Evolutionary conservation across 2,113 vertebrate species (phyloP).

Genomic region (Bucco capensis): DNA sequence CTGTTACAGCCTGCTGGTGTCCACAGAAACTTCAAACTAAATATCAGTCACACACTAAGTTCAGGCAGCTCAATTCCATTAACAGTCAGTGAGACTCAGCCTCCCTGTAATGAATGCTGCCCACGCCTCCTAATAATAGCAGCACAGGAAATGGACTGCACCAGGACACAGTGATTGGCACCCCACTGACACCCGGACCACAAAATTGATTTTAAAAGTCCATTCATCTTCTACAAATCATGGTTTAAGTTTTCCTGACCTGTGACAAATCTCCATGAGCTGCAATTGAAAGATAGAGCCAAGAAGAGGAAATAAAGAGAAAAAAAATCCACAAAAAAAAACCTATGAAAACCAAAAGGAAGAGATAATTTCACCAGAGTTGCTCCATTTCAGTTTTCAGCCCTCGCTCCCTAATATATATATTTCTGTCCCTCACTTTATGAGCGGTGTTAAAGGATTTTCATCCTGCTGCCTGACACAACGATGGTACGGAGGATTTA

Average conservation of each 20-base stretch:
- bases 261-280: not conserved
- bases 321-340: not conserved
- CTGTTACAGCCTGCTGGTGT: not conserved
- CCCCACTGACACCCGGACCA: not conserved
- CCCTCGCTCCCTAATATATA: not conserved
- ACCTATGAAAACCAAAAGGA: not conserved
- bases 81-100: not conserved
- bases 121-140: not conserved
- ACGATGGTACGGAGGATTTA: not conserved
- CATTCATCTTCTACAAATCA: slow-evolving; percentile 33
- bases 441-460: not conserved
- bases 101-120: slow-evolving; percentile 16
- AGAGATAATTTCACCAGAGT: not conserved
- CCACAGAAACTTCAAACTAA: slow-evolving; percentile 43
- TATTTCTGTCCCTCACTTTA: not conserved
- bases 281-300: not conserved
- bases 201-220: slow-evolving; percentile 32
- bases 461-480: accelerated
- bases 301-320: not conserved
- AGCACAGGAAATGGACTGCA: not conserved
- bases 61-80: slow-evolving; percentile 37
- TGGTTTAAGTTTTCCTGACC: slow-evolving; percentile 24
- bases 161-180: not conserved
- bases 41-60: slow-evolving; percentile 40
- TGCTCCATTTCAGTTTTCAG: not conserved